Base-by-base conservation (phyloP, 1,140 invertebrate species). In the Heterodera carotae region DNA sequence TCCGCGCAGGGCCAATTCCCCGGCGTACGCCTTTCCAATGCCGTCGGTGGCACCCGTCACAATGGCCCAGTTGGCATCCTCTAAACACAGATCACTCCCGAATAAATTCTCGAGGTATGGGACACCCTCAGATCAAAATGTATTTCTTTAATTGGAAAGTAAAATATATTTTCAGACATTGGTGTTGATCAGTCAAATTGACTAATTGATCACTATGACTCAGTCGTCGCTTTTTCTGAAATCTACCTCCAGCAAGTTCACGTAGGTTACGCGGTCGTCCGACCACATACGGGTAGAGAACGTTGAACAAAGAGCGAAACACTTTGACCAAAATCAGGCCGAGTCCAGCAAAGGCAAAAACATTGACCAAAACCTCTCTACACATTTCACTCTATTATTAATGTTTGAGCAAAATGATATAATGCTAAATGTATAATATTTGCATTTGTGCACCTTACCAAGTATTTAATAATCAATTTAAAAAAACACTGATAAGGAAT, bases 1-100 rank as follows among this genome's bases (percentile, higher is more conserved):
- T 2, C 80, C 77, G 56, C 70, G 73, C 34, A 62, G 59, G 29
- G 85, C 86, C 27, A 86, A 76, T 34, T 88, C 85, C 27, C 69
- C 69, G 18, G 81, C 83, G 64, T 88, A 86, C 4, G 78, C 83
- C 59, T 81, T 85, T 15, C 84, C 84, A 70, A 86, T 87, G 15
- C 84, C 84, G 60, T 86, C 84, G 31, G 84, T 87, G 10, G 70
- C 69, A 12, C 84, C 84, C 25, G 84, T 85, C 1, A 86, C 80
- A 22, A 88, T 27, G 62, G 62, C 62, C 62, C 62, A 66, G 5
- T n/a, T 12, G 33, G 62, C 62, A 66, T 56, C 18, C 18, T 22
- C 48, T 56, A n/a, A 56, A 22, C 48, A 56, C 5, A 56, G 18
- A 22, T 5, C 48, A 56, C 22, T 53, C 15, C 1, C 39, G n/a